Conservation (phyloP, 2,888 invertebrate species). For the Sminthurides aquaticus region DNA sequence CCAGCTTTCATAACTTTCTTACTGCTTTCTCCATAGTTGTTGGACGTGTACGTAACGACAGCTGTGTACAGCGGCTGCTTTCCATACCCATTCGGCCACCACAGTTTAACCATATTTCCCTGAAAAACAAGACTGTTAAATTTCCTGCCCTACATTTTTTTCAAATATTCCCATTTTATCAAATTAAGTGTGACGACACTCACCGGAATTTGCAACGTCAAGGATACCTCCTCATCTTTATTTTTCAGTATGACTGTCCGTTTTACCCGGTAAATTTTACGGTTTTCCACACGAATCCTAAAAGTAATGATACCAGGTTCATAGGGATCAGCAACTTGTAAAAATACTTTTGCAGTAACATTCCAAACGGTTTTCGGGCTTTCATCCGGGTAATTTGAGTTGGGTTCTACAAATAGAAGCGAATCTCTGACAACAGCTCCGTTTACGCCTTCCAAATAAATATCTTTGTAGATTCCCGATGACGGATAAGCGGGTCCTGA, state of each 20-base stretch:
- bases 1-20: no score
- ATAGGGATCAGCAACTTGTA: conserved; percentile 15
- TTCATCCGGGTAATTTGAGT: conserved; percentile 31
- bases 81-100: conserved; percentile 97
- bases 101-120: conserved; percentile 52
- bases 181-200: background rate
- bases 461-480: conserved; percentile 77
- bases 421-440: conserved; percentile 59
- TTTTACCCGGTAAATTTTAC: background rate
- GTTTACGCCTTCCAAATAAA: conserved; percentile 59
- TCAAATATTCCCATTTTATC: no score
- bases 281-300: background rate
- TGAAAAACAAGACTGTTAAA: no score
- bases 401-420: conserved; percentile 47
- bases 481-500: conserved; percentile 55
- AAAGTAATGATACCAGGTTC: background rate
- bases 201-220: background rate
- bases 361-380: conserved; percentile 32
- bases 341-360: conserved; percentile 34
- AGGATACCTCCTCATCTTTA: background rate
- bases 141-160: no score
- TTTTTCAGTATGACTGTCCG: background rate
- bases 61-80: no score
- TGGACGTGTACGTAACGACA: no score
- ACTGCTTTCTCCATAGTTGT: no score